Evolutionary conservation across 2,797 vertebrate species (phyloP).

Genomic region (Tokudaia tokunoshimensis): DNA sequence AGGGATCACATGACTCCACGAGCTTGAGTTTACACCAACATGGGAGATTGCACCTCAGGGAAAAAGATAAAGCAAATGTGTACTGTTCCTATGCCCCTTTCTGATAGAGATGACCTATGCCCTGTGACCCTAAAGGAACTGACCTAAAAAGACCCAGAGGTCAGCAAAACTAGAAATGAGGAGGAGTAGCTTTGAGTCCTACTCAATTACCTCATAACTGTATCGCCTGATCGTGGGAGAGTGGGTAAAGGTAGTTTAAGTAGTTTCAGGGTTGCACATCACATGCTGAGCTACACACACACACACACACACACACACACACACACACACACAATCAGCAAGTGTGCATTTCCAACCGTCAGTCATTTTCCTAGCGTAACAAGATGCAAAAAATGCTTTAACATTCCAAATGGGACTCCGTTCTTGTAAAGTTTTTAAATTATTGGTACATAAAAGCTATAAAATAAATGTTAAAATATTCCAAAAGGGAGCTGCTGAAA

Average conservation of each 20-base stretch:
- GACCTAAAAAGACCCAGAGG: not conserved
- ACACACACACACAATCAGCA: not conserved
- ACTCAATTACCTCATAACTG: not conserved
- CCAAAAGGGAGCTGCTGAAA: not conserved
- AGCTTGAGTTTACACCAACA: not conserved
- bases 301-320: not conserved
- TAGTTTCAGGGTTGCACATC: not conserved
- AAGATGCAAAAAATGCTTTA: not conserved
- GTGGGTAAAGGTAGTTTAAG: not conserved
- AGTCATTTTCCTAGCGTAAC: not conserved
- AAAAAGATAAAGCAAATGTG: not conserved
- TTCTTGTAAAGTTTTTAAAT: constrained; percentile 74
- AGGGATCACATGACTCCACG: not conserved
- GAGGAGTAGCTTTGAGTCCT: not conserved
- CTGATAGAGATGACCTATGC: not conserved
- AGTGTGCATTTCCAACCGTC: not conserved
- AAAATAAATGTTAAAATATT: constrained; percentile 62
- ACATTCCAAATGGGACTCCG: constrained; percentile 63
- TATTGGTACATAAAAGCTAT: constrained; percentile 75
- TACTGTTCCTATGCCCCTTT: not conserved
- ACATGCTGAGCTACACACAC: not conserved
- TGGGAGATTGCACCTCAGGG: not conserved
- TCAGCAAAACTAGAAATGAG: not conserved
- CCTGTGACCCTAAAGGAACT: not conserved
- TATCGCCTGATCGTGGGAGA: not conserved